Conservation (phyloP, 2,797 vertebrate species). For the Bufotes viridis region DNA sequence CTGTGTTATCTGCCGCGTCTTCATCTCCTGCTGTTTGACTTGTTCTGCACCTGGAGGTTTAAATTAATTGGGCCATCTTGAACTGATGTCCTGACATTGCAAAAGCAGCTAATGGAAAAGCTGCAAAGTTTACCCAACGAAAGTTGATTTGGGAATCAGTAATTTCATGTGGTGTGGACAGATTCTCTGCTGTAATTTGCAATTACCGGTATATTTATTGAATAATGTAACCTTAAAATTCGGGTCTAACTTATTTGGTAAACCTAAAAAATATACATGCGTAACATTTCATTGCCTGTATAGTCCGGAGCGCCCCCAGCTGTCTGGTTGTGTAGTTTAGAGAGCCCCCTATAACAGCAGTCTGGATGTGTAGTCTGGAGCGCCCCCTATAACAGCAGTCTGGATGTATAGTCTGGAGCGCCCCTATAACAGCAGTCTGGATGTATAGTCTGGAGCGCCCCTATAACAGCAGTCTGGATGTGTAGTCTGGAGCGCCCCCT, state of each 20-base stretch:
- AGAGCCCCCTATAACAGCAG: no score
- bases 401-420: no score
- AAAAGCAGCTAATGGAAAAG: constrained; percentile 4
- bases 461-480: no score
- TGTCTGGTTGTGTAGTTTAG: neutral
- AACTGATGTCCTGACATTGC: constrained; percentile 25
- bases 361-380: no score
- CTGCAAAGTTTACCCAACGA: neutral
- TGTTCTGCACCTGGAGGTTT: constrained; percentile 27
- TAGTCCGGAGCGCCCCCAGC: neutral
- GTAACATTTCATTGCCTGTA: neutral
- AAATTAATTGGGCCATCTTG: constrained; percentile 48
- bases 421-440: no score
- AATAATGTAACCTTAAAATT: constrained; percentile 6
- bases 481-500: no score
- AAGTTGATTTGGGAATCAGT: neutral
- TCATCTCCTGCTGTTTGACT: constrained; percentile 42
- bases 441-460: no score
- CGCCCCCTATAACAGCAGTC: no score
- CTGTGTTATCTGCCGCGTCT: constrained; percentile 26
- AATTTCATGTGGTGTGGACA: neutral
- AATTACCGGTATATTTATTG: neutral
- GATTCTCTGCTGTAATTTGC: neutral
- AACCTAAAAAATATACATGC: neutral
- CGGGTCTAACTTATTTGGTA: neutral